These are phyloP conservation scores for Thaleichthys pacificus DNA, from an alignment of 2,797 vertebrate species.

Conservation along the genomic window DNA sequence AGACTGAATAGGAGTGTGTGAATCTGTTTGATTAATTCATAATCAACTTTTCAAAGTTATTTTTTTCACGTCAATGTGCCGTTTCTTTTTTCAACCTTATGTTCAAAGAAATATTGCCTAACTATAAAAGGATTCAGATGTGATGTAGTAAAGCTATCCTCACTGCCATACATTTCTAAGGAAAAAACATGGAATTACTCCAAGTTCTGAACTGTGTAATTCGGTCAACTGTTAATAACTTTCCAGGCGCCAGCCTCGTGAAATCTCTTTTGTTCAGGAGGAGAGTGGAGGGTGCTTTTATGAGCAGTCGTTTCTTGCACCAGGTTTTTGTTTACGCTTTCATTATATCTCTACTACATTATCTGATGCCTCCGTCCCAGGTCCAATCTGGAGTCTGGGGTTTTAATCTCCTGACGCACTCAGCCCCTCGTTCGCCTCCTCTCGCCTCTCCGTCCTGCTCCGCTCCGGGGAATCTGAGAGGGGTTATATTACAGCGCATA, in stretches of 20 bases:
- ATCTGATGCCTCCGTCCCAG: slow-evolving; percentile 82
- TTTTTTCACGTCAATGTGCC: no score
- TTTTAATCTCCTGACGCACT: slow-evolving; percentile 84
- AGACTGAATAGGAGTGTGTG: slow-evolving; percentile 14
- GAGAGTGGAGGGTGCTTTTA: slow-evolving; percentile 70
- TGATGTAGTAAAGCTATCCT: neutral
- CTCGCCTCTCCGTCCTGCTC: slow-evolving; percentile 59
- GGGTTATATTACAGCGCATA: slow-evolving; percentile 90
- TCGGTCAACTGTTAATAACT: slow-evolving; percentile 79
- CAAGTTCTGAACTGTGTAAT: slow-evolving; percentile 71
- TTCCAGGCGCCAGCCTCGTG: slow-evolving; percentile 59
- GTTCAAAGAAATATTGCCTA: slow-evolving; percentile 11
- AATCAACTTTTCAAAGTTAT: no score
- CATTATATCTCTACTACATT: slow-evolving; percentile 83
- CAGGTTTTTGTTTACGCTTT: slow-evolving; percentile 89
- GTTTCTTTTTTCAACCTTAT: neutral
- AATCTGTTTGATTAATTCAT: slow-evolving; percentile 20
- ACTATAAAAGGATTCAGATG: neutral
- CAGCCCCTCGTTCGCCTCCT: slow-evolving; percentile 57
- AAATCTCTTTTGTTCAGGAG: slow-evolving; percentile 75
- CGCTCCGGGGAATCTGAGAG: slow-evolving; percentile 85
- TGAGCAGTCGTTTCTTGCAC: slow-evolving; percentile 75
- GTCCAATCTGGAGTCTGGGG: slow-evolving; percentile 79
- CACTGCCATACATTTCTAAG: slow-evolving; percentile 25
- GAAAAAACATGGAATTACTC: slow-evolving; percentile 53